These are phyloP conservation scores for Rhincodon typus DNA, from an alignment of 2,797 vertebrate genomes.

Conservation along the genomic window DNA sequence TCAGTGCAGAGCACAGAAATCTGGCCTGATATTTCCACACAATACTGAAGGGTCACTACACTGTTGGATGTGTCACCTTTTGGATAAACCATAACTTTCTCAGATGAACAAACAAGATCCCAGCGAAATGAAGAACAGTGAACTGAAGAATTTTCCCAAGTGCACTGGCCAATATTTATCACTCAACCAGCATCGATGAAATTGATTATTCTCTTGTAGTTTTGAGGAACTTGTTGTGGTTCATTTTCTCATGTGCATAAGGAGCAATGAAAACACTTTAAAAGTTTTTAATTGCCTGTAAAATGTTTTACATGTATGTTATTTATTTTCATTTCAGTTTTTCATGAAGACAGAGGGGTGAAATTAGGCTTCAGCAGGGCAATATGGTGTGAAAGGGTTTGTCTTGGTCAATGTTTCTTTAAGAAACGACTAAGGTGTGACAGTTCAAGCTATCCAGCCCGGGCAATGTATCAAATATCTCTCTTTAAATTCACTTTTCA, in stretches of 20 bases:
- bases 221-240: neutral
- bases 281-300: no score
- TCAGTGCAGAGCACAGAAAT: neutral
- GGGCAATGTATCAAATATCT: neutral
- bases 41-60: neutral
- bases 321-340: neutral
- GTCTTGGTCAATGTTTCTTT: neutral
- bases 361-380: neutral
- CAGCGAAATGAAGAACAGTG: neutral
- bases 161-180: neutral
- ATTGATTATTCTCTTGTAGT: neutral
- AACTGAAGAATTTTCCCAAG: neutral
- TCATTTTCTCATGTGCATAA: no score
- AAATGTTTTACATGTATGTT: neutral
- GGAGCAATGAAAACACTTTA: no score
- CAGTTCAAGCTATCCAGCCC: neutral
- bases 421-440: neutral
- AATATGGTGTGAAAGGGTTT: neutral
- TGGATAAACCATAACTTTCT: neutral
- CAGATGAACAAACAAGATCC: neutral
- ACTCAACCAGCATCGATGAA: neutral
- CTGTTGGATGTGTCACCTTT: neutral
- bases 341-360: neutral
- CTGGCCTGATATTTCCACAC: neutral
- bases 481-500: neutral